A percentile compares a stretch with the other conserved stretches of the same genome.
Conservation (phyloP, 1,140 invertebrate genomes). For the Diachasma alloeum region DNA sequence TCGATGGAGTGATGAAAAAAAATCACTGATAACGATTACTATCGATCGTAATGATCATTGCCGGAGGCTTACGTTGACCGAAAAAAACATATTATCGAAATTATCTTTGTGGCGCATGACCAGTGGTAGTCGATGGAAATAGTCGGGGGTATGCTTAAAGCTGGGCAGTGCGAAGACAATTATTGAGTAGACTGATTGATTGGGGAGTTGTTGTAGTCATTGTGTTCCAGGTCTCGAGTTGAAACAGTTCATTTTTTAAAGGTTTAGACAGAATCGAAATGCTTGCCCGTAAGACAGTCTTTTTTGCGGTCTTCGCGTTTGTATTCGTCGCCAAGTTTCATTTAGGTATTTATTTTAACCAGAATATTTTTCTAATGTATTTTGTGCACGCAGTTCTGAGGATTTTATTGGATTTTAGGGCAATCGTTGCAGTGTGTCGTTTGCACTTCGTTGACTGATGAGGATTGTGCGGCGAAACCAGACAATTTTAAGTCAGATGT, state of each 20-base stretch:
- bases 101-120: background rate
- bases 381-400: background rate
- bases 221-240: too few relatives aligned
- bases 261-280: background rate
- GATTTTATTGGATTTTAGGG: background rate
- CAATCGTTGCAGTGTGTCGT: background rate
- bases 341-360: background rate
- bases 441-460: background rate
- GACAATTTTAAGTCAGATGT: background rate
- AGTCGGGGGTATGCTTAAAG: background rate
- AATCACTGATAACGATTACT: background rate
- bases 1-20: background rate
- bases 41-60: background rate
- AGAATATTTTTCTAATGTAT: background rate
- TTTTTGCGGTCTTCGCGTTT: background rate
- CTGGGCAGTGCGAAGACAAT: background rate
- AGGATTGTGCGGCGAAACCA: background rate
- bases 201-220: too few relatives aligned
- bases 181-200: background rate
- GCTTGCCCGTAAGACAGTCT: background rate
- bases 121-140: background rate
- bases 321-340: background rate
- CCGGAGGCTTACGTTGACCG: background rate
- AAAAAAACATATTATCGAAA: background rate
- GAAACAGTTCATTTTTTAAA: too few relatives aligned